A percentile compares a stretch with the other conserved stretches of the same genome.
These are phyloP conservation scores for Botrylloides violaceus DNA, from an alignment of 23 tunicate genomes.

Conservation along the genomic window DNA sequence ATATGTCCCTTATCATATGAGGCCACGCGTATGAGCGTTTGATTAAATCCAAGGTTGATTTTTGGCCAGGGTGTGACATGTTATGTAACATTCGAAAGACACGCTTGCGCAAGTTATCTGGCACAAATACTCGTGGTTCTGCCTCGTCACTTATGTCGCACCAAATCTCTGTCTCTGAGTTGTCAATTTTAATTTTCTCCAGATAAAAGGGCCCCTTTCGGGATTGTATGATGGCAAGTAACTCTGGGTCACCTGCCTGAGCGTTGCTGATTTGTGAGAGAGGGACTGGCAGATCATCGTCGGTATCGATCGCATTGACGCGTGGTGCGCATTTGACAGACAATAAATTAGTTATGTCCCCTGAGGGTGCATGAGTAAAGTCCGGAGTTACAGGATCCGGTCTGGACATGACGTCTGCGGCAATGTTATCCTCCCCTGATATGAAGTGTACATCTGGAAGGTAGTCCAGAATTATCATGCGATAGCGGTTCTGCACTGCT, in stretches of 20 bases:
- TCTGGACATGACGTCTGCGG: not conserved
- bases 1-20: not conserved
- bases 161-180: not conserved
- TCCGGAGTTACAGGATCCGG: not conserved
- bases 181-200: too few species aligned
- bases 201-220: too few species aligned
- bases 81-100: not conserved
- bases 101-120: not conserved
- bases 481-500: not conserved
- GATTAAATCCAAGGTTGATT: not conserved
- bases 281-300: not conserved
- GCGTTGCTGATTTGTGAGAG: not conserved
- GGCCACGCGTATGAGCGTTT: not conserved
- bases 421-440: not conserved
- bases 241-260: not conserved
- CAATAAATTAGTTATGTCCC: too few species aligned
- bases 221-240: too few species aligned
- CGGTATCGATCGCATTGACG: not conserved
- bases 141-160: not conserved
- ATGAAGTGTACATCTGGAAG: not conserved
- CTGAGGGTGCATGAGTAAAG: too few species aligned
- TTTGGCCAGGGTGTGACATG: not conserved
- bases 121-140: not conserved
- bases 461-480: not conserved
- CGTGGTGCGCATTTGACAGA: not conserved